These are phyloP conservation scores for Sanderia malayensis DNA, from an alignment of 30 jellyfish, hydroid and myxozoan genomes.

Conservation along the genomic window DNA sequence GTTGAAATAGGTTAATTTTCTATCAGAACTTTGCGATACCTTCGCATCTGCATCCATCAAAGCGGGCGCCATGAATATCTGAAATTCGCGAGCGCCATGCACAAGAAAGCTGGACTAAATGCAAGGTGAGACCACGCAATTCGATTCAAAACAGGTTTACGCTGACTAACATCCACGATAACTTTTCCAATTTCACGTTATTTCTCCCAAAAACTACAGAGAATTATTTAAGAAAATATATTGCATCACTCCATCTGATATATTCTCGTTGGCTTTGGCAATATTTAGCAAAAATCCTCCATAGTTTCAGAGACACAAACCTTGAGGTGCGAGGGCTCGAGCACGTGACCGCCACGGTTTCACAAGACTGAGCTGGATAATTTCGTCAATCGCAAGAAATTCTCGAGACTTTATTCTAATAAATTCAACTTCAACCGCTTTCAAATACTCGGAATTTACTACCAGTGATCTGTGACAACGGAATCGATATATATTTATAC, in stretches of 20 bases:
- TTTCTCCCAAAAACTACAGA: not conserved
- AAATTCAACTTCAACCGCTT: not conserved
- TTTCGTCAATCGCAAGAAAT: not conserved
- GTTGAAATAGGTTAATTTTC: constrained; percentile 22
- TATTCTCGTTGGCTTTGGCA: not conserved
- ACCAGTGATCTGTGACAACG: not conserved
- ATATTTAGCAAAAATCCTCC: constrained; percentile 5
- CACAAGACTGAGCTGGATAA: constrained; percentile 54
- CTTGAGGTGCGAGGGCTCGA: constrained; percentile 69
- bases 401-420: not conserved
- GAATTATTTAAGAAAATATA: not conserved
- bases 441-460: not conserved
- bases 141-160: constrained; percentile 40
- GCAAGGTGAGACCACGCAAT: constrained; percentile 79
- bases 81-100: constrained; percentile 88
- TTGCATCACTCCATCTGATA: constrained; percentile 15
- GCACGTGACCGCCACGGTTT: constrained; percentile 93
- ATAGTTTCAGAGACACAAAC: constrained; percentile 10
- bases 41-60: constrained; percentile 82
- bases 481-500: not conserved
- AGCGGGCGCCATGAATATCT: constrained; percentile 97
- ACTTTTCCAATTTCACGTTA: not conserved
- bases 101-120: constrained; percentile 60
- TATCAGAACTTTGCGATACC: constrained; percentile 58
- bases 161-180: not conserved